Percentiles rank a stretch among this genome's conserved stretches.
phyloP scores from a whole-genome alignment of 2,797 vertebrate genomes.

The Erethizon dorsatum region DNA sequence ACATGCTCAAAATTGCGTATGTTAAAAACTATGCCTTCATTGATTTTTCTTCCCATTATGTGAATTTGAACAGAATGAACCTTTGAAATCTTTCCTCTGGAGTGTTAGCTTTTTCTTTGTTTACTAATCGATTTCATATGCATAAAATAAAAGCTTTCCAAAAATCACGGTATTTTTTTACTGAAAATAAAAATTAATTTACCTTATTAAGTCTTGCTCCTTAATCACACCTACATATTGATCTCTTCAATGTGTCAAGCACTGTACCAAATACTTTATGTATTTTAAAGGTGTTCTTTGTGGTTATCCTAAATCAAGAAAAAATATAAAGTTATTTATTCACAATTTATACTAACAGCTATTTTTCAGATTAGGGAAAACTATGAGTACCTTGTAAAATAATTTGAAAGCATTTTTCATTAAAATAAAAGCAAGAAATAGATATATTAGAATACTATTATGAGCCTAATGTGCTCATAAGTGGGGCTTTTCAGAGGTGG shows the following conservation, averaged over 20 bases:
- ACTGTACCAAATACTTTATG: background rate
- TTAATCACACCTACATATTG: background rate
- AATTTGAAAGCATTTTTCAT: slow-evolving; percentile 9
- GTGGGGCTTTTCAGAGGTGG: background rate
- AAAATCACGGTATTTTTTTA: background rate
- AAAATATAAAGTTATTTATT: background rate
- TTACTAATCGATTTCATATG: background rate
- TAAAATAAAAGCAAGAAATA: background rate
- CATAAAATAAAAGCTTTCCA: slow-evolving; percentile 21
- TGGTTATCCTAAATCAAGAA: background rate
- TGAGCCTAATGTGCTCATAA: background rate
- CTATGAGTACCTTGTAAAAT: background rate
- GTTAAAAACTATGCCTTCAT: slow-evolving; percentile 21
- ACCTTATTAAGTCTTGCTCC: background rate
- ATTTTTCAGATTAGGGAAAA: background rate
- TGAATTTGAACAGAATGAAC: slow-evolving; percentile 37
- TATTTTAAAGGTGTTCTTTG: background rate
- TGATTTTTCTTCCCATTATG: slow-evolving; percentile 14
- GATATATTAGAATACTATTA: background rate
- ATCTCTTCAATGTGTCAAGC: background rate
- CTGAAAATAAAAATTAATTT: slow-evolving; percentile 54
- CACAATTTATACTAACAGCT: background rate
- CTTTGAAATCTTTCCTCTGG: background rate
- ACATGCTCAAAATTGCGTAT: slow-evolving; percentile 14
- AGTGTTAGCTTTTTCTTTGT: background rate